phyloP scores from a whole-genome alignment of 2,888 invertebrate species.

The Pediacus dermestoides region DNA sequence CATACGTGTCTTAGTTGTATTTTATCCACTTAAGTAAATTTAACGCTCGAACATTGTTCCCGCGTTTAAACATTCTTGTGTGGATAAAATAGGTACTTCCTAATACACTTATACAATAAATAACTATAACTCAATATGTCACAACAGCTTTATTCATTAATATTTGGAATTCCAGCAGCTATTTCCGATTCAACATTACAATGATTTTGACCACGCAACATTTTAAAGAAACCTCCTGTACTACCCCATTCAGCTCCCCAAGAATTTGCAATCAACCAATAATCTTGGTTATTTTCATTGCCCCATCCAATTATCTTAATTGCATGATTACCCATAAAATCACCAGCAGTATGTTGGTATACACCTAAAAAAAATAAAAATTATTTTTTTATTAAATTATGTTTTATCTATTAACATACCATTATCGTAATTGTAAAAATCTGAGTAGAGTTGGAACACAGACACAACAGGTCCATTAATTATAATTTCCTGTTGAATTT shows the following conservation, averaged over 20 bases:
- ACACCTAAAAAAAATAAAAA: conserved; percentile 52
- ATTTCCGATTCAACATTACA: conserved; percentile 70
- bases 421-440: conserved; percentile 69
- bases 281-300: conserved; percentile 65
- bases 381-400: conserved; percentile 5
- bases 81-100: no score
- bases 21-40: no score
- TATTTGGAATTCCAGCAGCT: conserved; percentile 60
- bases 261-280: conserved; percentile 86
- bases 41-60: no score
- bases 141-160: conserved; percentile 16
- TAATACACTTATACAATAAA: no score
- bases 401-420: conserved; percentile 14
- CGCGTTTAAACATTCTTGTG: no score
- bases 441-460: conserved; percentile 61
- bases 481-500: conserved; percentile 23
- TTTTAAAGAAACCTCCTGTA: conserved; percentile 73
- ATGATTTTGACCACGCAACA: conserved; percentile 69
- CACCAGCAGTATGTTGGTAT: conserved; percentile 68
- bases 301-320: conserved; percentile 88
- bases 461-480: conserved; percentile 66
- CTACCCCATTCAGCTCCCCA: conserved; percentile 90
- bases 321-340: conserved; percentile 75
- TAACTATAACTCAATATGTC: no score
- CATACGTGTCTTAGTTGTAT: no score